phyloP scores from a whole-genome alignment of 1,140 invertebrate species.

The Dryas iulia region DNA sequence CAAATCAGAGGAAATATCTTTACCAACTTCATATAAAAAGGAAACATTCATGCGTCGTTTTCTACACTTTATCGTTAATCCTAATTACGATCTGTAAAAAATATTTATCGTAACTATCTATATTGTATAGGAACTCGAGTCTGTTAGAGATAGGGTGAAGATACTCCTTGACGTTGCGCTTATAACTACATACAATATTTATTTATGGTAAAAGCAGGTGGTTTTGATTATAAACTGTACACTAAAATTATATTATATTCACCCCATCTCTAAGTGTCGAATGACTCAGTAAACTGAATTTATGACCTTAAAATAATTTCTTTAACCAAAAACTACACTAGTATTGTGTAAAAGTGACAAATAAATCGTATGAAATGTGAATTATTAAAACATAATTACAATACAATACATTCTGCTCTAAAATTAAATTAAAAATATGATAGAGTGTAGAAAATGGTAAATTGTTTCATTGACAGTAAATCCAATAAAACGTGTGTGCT shows the following conservation, averaged over 20 bases:
- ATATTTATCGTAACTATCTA: conserved; percentile 63
- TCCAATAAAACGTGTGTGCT: conserved; percentile 62
- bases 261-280: conserved; percentile 48
- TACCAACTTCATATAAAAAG: conserved; percentile 77
- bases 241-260: conserved; percentile 31
- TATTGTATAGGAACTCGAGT: conserved; percentile 71
- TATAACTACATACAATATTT: conserved; percentile 33
- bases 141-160: conserved; percentile 54
- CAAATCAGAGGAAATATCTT: conserved; percentile 77
- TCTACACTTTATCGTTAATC: conserved; percentile 75
- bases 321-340: conserved; percentile 37
- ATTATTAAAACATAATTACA: conserved; percentile 14
- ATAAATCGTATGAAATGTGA: conserved; percentile 22
- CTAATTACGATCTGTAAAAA: conserved; percentile 65
- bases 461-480: conserved; percentile 48
- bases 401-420: conserved; percentile 2
- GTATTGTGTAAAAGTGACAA: conserved; percentile 23
- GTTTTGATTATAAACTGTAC: conserved; percentile 31
- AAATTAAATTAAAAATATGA: conserved; percentile 40
- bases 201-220: conserved; percentile 34
- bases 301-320: conserved; percentile 46
- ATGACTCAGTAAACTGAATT: conserved; percentile 49
- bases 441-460: conserved; percentile 76
- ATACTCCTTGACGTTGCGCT: conserved; percentile 20
- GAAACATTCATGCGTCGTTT: conserved; percentile 73